Percentiles rank a stretch among this genome's conserved stretches.
phyloP scores from a whole-genome alignment of 2,113 vertebrate species.

The Dicentrarchus labrax region DNA sequence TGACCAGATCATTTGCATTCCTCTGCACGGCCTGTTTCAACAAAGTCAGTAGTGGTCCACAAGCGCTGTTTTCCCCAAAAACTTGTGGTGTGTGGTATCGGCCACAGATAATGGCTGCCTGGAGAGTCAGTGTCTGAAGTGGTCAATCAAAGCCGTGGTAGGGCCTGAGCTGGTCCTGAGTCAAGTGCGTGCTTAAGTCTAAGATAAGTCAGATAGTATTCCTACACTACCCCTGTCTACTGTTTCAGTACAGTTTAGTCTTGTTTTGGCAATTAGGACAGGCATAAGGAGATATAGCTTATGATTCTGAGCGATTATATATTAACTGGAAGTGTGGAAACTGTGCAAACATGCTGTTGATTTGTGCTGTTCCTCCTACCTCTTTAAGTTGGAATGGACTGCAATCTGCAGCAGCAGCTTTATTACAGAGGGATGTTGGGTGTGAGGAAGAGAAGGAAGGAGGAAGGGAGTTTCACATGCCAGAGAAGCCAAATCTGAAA shows the following conservation, averaged over 20 bases:
- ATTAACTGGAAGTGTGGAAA: conserved; percentile 21
- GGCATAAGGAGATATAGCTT: neutral
- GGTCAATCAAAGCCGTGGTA: conserved; percentile 37
- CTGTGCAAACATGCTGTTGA: conserved; percentile 11
- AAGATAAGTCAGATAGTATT: conserved; percentile 23
- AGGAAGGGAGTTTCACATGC: conserved; percentile 65
- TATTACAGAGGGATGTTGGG: conserved; percentile 51
- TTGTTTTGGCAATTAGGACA: neutral
- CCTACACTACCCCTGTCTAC: neutral
- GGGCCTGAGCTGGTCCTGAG: conserved; percentile 26
- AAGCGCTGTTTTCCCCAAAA: conserved; percentile 28
- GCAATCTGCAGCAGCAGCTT: conserved; percentile 42
- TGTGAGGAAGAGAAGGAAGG: conserved; percentile 62
- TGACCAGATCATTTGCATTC: conserved; percentile 74
- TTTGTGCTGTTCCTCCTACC: conserved; percentile 30
- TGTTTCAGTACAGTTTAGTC: neutral
- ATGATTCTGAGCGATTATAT: neutral
- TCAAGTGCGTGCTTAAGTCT: conserved; percentile 40
- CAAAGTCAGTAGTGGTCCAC: conserved; percentile 44
- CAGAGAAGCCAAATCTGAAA: conserved; percentile 50
- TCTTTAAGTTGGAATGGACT: conserved; percentile 50
- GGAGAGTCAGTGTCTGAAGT: conserved; percentile 43
- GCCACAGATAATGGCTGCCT: conserved; percentile 50
- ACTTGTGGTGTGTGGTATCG: conserved; percentile 55
- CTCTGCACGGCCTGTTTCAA: conserved; percentile 54